Base-by-base conservation (phyloP, 1,140 invertebrate species). In the Spodoptera frugiperda region DNA sequence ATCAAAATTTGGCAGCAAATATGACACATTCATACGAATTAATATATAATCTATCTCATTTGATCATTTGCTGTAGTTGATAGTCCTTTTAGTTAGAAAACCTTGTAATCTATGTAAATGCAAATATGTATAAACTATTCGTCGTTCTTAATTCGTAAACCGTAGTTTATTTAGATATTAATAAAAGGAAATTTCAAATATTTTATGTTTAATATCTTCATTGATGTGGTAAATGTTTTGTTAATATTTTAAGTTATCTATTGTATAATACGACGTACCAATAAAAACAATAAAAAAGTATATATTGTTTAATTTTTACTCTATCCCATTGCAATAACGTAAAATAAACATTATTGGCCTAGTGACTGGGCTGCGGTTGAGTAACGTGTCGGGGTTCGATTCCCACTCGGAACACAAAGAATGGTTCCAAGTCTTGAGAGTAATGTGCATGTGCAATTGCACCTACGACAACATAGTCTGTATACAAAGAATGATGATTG, bases 21-120 rank as follows among this genome's bases (percentile, higher is more conserved):
- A 65, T 74, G 48, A 73, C 71, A 73, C 53, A 39, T 53, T 49
- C 44, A 59, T 33, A 49, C 54, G 44, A 73, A 57, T 63, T 53
- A 39, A 78, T 57, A 63, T 49, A 63, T 76, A 83, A 81, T 61
- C 54, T 75, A 77, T 74, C 79, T 57, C 78, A 59, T 74, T 65
- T 73, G 63, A 76, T 78, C 72, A 83, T 82, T 84, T 78, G 81
- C 78, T 80, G 79, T 85, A 83, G 78, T 75, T 74, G 79, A 78
- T 86, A 87, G 77, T 76, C 80, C 78, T 70, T 71, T 70, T 61
- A 71, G 39, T 70, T 71, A 70, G 54, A 74, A 84, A 78, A 80
- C 84, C 85, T 90, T 93, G 91, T 91, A 91, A 89, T 90, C 82
- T 92, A 90, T 92, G 90, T 93, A 92, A 91, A 93, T 93, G 87